Evolutionary conservation across 2,113 vertebrate species (phyloP).

Genomic region (Leptodactylus fuscus): DNA sequence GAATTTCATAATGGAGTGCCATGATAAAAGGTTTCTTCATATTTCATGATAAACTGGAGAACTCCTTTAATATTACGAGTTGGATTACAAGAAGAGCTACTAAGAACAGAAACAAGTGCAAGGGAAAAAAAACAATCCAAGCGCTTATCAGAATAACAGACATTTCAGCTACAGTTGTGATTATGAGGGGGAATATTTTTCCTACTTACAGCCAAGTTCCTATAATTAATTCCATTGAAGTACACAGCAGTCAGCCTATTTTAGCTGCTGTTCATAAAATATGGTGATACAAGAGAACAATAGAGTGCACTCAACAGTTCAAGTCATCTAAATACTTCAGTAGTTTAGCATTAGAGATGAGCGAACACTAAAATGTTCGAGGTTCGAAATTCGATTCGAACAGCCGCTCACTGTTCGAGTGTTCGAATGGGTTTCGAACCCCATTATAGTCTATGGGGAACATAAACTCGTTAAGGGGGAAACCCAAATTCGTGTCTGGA

Average conservation of each 20-base stretch:
- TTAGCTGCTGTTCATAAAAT: constrained; percentile 8
- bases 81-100: background rate
- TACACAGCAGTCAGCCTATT: constrained; percentile 4
- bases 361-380: no score
- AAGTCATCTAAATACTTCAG: background rate
- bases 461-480: no score
- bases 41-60: background rate
- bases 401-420: no score
- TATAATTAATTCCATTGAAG: constrained; percentile 28
- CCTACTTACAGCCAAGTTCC: constrained; percentile 13
- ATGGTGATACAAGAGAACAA: constrained; percentile 18
- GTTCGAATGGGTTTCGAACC: no score
- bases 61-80: background rate
- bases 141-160: background rate
- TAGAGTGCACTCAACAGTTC: background rate
- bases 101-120: background rate
- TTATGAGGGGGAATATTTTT: constrained; percentile 17
- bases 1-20: background rate
- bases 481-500: no score
- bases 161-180: constrained; percentile 1
- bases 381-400: no score
- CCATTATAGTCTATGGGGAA: no score
- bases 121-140: background rate
- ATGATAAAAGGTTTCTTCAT: background rate
- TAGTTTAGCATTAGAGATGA: background rate